Evolutionary conservation across 1,140 invertebrate genomes (phyloP), one percentile per base, ranked within the genome.

Genomic region (Nasonia giraulti): DNA sequence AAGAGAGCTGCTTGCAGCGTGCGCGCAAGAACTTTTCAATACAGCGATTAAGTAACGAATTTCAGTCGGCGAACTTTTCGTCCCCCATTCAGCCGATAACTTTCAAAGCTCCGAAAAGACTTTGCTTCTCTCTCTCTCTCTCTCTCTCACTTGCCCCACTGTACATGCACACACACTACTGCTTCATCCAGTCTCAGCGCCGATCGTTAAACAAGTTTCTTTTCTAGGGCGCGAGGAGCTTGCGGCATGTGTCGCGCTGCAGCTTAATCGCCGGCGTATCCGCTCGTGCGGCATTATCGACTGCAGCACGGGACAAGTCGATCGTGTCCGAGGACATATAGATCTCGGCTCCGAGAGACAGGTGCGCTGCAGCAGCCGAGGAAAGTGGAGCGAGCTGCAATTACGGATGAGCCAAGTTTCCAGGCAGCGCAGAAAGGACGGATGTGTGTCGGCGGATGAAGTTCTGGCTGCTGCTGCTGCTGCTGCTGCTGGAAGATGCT

Each of bases 1-100:
- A 37, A 37, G 33, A 37, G 33, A 37, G 33, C 33, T 37, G 4
- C 33, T 27, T 27, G 5, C 4, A 4, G 23, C 40, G 12, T 1
- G 2, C 33, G 40, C 5, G 33, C 55, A 27, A 6, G 17, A 82
- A 75, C 71, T 75, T 82, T 82, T 75, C 71, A 75, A 66, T 75
- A 33, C 47, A 75, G n/a, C 33, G 80, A 82, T 82, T 40, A 74
- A 82, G 44, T 82, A 82, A 82, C 80, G 80, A 82, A 82, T 82
- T 82, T 82, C 47, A 62, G 50, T 33, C 23, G 0, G 50, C 50
- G n/a, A 82, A 82, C 27, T 75, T 82, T 82, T 47, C 50, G 50
- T 37, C 47, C 23, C 47, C 23, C 47, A 20, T 50, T 73, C 3
- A 74, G 4, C 27, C 68, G 10, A 81, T 81, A 74, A 74, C 4